These are phyloP conservation scores for Serilophus lunatus DNA, from an alignment of 2,113 vertebrate species.

Conservation along the genomic window DNA sequence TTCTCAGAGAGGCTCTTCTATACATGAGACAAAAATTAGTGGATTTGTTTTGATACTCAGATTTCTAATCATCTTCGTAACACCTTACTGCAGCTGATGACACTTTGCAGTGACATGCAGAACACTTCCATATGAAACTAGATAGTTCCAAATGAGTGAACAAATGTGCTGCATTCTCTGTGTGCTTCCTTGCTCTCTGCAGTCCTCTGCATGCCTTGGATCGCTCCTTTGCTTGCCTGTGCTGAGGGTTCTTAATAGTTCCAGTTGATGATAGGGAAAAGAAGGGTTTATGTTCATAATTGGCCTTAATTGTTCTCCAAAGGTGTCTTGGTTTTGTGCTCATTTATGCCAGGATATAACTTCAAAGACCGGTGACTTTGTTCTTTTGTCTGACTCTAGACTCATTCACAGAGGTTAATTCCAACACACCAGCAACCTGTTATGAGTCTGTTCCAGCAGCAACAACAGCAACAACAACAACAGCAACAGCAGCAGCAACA, in stretches of 20 bases:
- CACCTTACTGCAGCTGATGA: not conserved
- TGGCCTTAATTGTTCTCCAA: not conserved
- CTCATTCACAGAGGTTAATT: conserved; percentile 81
- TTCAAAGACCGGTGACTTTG: conserved; percentile 8
- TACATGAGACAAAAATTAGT: not conserved
- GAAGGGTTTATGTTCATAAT: not conserved
- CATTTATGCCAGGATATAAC: not conserved
- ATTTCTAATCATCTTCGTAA: not conserved
- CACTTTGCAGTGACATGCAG: not conserved
- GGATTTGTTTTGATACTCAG: not conserved
- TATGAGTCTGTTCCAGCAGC: conserved; percentile 85
- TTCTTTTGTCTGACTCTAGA: conserved; percentile 70
- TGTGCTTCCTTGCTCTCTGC: not conserved
- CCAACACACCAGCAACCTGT: conserved; percentile 76
- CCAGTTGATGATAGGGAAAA: not conserved
- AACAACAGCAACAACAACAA: conserved; percentile 70
- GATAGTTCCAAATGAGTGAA: not conserved
- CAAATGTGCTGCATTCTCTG: not conserved
- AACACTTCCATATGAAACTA: not conserved
- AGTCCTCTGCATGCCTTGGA: not conserved
- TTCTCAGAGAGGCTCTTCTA: not conserved
- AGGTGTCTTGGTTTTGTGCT: not conserved
- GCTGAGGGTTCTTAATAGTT: not conserved
- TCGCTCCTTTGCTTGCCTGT: not conserved
- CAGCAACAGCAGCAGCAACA: conserved; percentile 74